phyloP scores from a whole-genome alignment of 2,797 vertebrate genomes.

The Myotis pilosus region DNA sequence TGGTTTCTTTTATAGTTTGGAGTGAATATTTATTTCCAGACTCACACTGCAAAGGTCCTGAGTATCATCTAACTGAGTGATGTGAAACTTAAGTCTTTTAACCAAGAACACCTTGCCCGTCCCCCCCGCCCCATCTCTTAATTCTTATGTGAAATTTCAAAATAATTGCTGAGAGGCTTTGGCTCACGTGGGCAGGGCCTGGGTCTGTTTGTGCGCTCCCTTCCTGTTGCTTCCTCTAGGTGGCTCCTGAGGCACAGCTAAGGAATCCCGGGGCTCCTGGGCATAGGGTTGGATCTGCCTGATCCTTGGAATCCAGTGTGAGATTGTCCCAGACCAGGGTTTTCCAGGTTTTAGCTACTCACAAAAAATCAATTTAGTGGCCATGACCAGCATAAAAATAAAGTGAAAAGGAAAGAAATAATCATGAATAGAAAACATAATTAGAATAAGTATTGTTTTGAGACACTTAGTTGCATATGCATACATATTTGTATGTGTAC shows the following conservation, averaged over 20 bases:
- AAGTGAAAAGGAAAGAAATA: conserved; percentile 11
- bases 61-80: conserved; percentile 34
- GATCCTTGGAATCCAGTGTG: not conserved
- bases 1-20: conserved; percentile 44
- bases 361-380: not conserved
- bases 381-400: not conserved
- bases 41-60: not conserved
- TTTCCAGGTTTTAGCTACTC: not conserved
- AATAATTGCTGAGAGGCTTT: not conserved
- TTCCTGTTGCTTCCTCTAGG: not conserved
- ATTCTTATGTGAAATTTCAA: not conserved
- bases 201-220: not conserved
- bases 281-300: not conserved
- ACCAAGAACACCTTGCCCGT: not conserved
- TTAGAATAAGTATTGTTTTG: conserved; percentile 15
- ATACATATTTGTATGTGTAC: not conserved
- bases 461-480: conserved; percentile 24
- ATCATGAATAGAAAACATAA: conserved; percentile 21
- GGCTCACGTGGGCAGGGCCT: not conserved
- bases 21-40: conserved; percentile 56
- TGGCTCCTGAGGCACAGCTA: not conserved
- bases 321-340: not conserved
- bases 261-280: not conserved
- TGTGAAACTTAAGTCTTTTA: conserved; percentile 36
- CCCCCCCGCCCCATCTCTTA: not conserved